Evolutionary conservation across 2,113 vertebrate species (phyloP).

Genomic region (Oreochromis tanganicae): DNA sequence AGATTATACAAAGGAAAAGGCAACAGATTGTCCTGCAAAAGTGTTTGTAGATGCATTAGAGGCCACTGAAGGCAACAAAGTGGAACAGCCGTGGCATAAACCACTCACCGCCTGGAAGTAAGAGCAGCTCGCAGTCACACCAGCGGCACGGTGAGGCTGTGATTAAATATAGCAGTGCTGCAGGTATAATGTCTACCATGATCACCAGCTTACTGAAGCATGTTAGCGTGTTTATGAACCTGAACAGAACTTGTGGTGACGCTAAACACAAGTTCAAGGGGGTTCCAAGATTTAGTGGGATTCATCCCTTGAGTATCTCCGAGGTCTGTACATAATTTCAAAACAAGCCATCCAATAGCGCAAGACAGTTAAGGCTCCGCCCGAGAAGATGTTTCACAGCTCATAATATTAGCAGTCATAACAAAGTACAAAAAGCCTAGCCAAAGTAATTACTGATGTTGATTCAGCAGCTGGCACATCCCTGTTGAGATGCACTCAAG

Average conservation of each 20-base stretch:
- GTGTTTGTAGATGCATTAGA: neutral
- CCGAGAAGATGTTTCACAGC: conserved; percentile 26
- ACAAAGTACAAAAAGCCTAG: neutral
- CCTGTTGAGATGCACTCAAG: neutral
- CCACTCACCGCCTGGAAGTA: neutral
- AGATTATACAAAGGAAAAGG: neutral
- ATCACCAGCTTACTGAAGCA: neutral
- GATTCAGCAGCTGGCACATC: conserved; percentile 19
- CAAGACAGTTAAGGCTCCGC: neutral
- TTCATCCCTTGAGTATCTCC: neutral
- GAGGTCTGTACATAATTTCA: neutral
- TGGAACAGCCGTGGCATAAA: neutral
- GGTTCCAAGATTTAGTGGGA: neutral
- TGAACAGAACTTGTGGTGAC: neutral
- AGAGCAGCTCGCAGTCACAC: neutral
- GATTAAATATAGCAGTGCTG: neutral
- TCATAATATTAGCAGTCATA: conserved; percentile 21
- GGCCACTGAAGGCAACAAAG: neutral
- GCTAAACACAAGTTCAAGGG: neutral
- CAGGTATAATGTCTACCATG: neutral
- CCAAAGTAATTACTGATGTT: neutral
- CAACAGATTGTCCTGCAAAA: neutral
- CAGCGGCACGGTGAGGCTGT: neutral
- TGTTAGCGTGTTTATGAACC: neutral
- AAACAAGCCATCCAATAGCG: neutral